phyloP scores from a whole-genome alignment of 2,888 invertebrate species.

The Napeogenes sylphis region DNA sequence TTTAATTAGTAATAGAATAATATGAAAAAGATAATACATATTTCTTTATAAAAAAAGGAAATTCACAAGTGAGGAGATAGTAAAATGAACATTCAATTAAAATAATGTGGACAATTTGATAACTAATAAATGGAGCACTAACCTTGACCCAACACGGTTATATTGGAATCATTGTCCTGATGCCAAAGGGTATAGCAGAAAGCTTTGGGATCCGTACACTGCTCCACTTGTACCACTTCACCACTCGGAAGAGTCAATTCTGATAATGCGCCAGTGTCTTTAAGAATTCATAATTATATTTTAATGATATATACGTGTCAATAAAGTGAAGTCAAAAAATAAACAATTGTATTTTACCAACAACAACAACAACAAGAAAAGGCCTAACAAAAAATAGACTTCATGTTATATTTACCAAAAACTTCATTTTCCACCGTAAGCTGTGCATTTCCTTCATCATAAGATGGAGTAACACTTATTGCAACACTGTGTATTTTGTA shows the following conservation, averaged over 20 bases:
- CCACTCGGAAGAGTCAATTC: slow-evolving; percentile 53
- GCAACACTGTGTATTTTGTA: slow-evolving; percentile 63
- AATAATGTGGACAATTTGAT: too few species aligned
- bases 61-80: too few species aligned
- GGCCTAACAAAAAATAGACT: not conserved
- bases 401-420: slow-evolving; percentile 47
- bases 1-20: too few species aligned
- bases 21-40: too few species aligned
- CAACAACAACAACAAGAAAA: too few species aligned
- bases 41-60: too few species aligned
- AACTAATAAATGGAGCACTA: slow-evolving; percentile 23
- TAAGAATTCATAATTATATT: slow-evolving; percentile 11
- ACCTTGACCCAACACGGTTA: slow-evolving; percentile 85
- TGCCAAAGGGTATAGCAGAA: slow-evolving; percentile 86
- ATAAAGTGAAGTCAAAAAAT: too few species aligned
- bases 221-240: slow-evolving; percentile 60
- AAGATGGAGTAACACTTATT: slow-evolving; percentile 61
- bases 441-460: slow-evolving; percentile 59
- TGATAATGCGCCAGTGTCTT: slow-evolving; percentile 52
- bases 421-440: slow-evolving; percentile 58
- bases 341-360: too few species aligned
- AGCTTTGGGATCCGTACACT: slow-evolving; percentile 79
- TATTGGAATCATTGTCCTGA: slow-evolving; percentile 78
- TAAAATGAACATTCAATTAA: too few species aligned
- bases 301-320: too few species aligned